Evolutionary conservation across 2,888 invertebrate genomes (phyloP).

Genomic region (Lepeophtheirus nordmannii): DNA sequence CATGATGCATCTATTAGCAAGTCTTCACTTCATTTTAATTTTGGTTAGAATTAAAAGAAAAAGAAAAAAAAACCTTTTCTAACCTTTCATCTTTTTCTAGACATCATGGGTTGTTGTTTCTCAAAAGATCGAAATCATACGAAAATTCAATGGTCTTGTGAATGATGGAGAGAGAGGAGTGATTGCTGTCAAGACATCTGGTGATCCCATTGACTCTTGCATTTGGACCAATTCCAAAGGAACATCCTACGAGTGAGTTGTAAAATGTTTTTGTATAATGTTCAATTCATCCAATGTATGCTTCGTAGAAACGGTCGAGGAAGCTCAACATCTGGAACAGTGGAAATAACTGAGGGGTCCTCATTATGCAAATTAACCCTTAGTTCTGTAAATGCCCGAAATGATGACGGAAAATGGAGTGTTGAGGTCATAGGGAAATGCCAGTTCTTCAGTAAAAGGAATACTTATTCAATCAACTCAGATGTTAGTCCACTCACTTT

Average conservation of each 20-base stretch:
- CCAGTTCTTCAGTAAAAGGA: neutral
- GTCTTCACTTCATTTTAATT: no score
- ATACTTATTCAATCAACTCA: neutral
- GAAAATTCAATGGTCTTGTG: neutral
- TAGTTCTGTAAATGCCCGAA: neutral
- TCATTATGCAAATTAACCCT: neutral
- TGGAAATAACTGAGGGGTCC: neutral
- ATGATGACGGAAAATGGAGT: neutral
- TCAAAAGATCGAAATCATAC: neutral
- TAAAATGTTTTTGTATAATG: no score
- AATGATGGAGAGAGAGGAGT: neutral
- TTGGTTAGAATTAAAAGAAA: no score
- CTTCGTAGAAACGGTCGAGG: neutral
- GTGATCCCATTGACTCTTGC: slow-evolving; percentile 1
- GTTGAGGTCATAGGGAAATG: neutral
- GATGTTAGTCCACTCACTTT: neutral
- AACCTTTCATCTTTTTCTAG: no score
- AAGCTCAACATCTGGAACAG: neutral
- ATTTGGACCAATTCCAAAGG: neutral
- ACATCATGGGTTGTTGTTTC: neutral
- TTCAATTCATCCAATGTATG: no score
- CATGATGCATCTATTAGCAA: no score
- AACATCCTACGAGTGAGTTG: neutral
- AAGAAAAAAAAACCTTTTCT: no score
- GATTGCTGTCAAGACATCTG: neutral